Evolutionary conservation across 2,888 invertebrate species (phyloP), one percentile per base, ranked within the genome.

Genomic region (Agrotis clavis): DNA sequence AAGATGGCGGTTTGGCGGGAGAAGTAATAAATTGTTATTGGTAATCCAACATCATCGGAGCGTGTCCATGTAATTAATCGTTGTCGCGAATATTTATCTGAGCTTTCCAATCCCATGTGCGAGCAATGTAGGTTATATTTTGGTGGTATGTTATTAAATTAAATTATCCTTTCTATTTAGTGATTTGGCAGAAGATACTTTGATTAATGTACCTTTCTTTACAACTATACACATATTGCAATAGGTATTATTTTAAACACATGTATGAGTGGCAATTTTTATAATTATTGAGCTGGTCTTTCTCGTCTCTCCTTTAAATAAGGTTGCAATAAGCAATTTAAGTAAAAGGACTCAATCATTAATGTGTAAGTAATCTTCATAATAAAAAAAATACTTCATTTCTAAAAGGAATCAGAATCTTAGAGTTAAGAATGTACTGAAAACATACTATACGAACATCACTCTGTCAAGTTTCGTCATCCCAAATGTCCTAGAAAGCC

Each of bases 11-110:
- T 71, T 74, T 74, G 76, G 74, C 79, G 74, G 72, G 67, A 72
- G 73, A 72, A 76, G 67, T 69, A 66, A 86, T 81, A 78, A 84
- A 84, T 84, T 73, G 75, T 81, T 79, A 86, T 83, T 74, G 74
- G 65, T 84, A 85, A 86, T 85, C 82, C 73, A 67, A 74, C 67
- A 70, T 79, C 83, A 85, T 75, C 81, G 64, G 56, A 84, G 67
- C 86, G 82, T 75, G 71, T 66, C 75, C 50, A 61, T 72, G 67
- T 83, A 82, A 88, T 89, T 79, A 84, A 88, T 88, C 75, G 74
- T 79, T 82, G 70, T 79, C 68, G 70, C 57, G 54, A 66, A 63
- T 45, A 69, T 85, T 76, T n/a, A n/a, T 79, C 79, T 73, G 73
- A 71, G 73, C 86, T 84, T 86, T 84, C 82, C 64, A 84, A 74